Percentiles rank a stretch among this genome's conserved stretches.
phyloP scores from a whole-genome alignment of 2,888 invertebrate genomes.

The Tachina lurida region DNA sequence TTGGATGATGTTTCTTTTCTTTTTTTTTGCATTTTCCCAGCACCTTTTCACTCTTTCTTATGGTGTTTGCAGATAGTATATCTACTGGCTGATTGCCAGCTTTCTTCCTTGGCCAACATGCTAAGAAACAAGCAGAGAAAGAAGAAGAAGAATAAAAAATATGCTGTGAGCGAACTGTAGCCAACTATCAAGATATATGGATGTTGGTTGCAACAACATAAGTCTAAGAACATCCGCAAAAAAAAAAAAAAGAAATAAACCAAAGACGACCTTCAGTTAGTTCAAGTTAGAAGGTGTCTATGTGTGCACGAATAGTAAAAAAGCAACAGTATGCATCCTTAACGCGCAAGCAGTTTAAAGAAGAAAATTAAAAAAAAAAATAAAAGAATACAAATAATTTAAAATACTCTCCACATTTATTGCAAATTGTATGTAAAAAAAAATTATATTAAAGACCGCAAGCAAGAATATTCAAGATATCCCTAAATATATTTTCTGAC shows the following conservation, averaged over 20 bases:
- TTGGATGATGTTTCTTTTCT: constrained; percentile 11
- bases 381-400: constrained; percentile 2
- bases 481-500: neutral
- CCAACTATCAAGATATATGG: constrained; percentile 60
- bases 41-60: constrained; percentile 8
- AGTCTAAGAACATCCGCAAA: constrained; percentile 25
- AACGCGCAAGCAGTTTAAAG: neutral
- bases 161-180: constrained; percentile 66
- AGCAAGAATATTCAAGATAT: neutral
- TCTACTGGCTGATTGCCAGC: constrained; percentile 72
- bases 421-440: constrained; percentile 54
- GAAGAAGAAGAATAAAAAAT: constrained; percentile 33
- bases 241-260: no score
- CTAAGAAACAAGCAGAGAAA: constrained; percentile 31
- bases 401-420: constrained; percentile 54
- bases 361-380: neutral
- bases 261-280: constrained; percentile 69
- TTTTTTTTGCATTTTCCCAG: constrained; percentile 1
- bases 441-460: neutral
- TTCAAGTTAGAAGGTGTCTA: constrained; percentile 62
- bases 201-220: constrained; percentile 43
- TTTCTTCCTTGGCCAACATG: constrained; percentile 47
- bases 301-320: neutral
- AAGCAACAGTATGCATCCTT: constrained; percentile 58
- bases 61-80: constrained; percentile 3